Percentiles rank a stretch among this genome's conserved stretches.
These are phyloP conservation scores for Cotesia glomerata DNA, from an alignment of 1,140 invertebrate species.

Conservation along the genomic window DNA sequence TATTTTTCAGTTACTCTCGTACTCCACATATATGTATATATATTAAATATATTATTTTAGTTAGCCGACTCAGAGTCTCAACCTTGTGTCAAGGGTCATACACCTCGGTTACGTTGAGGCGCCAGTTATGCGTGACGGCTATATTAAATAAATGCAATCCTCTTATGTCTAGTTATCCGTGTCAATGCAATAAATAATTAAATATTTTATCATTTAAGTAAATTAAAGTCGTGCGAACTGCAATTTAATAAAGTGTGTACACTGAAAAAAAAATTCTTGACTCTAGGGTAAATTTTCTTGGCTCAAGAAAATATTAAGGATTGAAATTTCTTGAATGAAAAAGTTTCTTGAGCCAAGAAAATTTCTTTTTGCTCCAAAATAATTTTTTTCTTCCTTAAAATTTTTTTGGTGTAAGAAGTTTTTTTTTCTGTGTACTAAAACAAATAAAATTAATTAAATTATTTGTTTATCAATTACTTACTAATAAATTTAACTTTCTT, in stretches of 20 bases:
- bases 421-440: neutral
- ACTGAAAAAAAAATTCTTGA: too few relatives aligned
- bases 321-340: too few relatives aligned
- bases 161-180: neutral
- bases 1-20: neutral
- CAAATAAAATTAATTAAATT: neutral
- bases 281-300: too few relatives aligned
- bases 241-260: neutral
- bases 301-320: too few relatives aligned
- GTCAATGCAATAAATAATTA: neutral
- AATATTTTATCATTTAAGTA: too few relatives aligned
- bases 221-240: neutral
- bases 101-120: slow-evolving; percentile 30
- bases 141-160: neutral
- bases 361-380: too few relatives aligned
- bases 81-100: slow-evolving; percentile 36
- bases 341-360: too few relatives aligned
- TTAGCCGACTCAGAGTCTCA: slow-evolving; percentile 38
- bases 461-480: slow-evolving; percentile 67
- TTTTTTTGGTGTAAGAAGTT: too few relatives aligned
- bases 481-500: slow-evolving; percentile 89
- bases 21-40: slow-evolving; percentile 40
- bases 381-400: too few relatives aligned
- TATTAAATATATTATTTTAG: slow-evolving; percentile 11
- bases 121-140: neutral